Evolutionary conservation across 2,888 invertebrate genomes (phyloP).

Genomic region (Noctua pronuba): DNA sequence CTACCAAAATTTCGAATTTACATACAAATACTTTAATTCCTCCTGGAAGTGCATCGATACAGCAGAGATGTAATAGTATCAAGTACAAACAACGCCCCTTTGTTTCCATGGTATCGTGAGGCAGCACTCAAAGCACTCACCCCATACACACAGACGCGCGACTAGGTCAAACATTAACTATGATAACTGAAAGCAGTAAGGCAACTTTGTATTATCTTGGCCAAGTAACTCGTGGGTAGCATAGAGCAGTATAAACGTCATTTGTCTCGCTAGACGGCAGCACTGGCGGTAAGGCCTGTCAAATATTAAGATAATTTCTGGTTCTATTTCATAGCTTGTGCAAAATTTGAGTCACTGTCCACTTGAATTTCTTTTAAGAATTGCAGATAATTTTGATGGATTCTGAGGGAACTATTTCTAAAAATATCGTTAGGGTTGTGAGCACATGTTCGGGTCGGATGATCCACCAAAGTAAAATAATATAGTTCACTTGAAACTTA

Average conservation of each 20-base stretch:
- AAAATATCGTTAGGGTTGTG: background rate
- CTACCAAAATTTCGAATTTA: background rate
- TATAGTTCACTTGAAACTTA: background rate
- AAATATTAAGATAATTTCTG: constrained; percentile 35
- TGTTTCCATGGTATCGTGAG: constrained; percentile 57
- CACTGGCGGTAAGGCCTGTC: constrained; percentile 26
- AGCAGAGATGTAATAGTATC: constrained; percentile 18
- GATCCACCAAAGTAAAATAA: background rate
- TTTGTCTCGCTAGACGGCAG: constrained; percentile 39
- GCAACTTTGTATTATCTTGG: constrained; percentile 71
- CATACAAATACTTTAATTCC: background rate
- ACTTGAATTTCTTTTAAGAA: background rate
- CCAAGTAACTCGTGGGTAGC: constrained; percentile 57
- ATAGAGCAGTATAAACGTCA: constrained; percentile 51
- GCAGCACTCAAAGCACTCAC: constrained; percentile 49
- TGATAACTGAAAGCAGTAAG: constrained; percentile 68
- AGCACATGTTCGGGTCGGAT: background rate
- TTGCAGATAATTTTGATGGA: background rate
- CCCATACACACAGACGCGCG: constrained; percentile 53
- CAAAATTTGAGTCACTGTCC: constrained; percentile 5
- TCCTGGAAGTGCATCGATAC: constrained; percentile 8
- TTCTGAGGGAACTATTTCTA: background rate
- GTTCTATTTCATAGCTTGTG: background rate
- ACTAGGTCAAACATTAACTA: constrained; percentile 77
- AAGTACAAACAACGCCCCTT: constrained; percentile 35